Percentiles rank a stretch among this genome's conserved stretches.
Evolutionary conservation across 1,140 invertebrate genomes (phyloP).

Genomic region (Marisa cornuarietis): DNA sequence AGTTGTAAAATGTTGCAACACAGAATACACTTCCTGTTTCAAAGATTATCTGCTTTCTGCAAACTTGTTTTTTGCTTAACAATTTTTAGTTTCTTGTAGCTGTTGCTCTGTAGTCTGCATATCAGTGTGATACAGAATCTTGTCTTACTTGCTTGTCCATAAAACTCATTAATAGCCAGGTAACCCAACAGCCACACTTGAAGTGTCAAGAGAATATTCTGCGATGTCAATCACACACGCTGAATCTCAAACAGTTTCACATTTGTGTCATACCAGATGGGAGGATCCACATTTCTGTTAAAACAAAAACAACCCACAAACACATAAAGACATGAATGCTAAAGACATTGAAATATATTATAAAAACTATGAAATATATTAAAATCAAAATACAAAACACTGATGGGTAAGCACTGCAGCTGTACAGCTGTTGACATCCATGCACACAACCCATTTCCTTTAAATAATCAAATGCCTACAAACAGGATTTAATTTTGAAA

Average conservation of each 20-base stretch:
- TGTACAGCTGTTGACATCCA: not conserved
- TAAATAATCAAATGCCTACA: not conserved
- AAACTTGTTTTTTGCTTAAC: too few relatives aligned
- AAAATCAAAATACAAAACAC: too few relatives aligned
- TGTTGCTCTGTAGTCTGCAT: too few relatives aligned
- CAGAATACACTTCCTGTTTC: too few relatives aligned
- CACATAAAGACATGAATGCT: not conserved
- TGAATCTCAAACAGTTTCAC: conserved; percentile 93
- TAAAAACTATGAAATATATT: too few relatives aligned
- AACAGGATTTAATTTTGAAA: too few relatives aligned
- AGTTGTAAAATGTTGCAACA: too few relatives aligned
- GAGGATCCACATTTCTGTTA: conserved; percentile 94
- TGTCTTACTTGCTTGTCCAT: not conserved
- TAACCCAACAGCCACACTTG: not conserved
- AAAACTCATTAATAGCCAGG: not conserved
- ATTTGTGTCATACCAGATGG: conserved; percentile 99
- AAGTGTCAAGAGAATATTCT: not conserved
- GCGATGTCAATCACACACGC: conserved; percentile 48
- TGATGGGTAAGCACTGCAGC: not conserved
- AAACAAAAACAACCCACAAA: conserved; percentile 29
- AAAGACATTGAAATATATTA: not conserved
- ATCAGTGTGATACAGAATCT: too few relatives aligned
- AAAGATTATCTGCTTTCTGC: too few relatives aligned
- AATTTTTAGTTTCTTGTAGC: too few relatives aligned
- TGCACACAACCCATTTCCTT: not conserved